These are phyloP conservation scores for Lateolabrax maculatus DNA, from an alignment of 2,797 vertebrate genomes.

Conservation along the genomic window DNA sequence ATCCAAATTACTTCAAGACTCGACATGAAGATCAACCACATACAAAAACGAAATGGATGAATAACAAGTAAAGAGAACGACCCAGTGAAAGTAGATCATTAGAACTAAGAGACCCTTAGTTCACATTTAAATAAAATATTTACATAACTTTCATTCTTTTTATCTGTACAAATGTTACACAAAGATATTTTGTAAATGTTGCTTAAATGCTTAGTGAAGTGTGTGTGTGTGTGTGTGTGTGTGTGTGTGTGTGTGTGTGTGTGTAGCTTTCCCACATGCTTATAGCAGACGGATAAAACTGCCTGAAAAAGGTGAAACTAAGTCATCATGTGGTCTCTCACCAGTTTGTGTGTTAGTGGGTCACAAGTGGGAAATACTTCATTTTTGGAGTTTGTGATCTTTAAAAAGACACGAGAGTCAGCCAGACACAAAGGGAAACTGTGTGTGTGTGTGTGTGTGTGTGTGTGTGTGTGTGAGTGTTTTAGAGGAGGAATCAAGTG, in stretches of 20 bases:
- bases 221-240: too few species aligned
- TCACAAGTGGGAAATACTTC: not conserved
- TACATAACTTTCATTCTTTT: not conserved
- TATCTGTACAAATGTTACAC: not conserved
- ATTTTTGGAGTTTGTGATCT: not conserved
- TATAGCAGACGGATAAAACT: not conserved
- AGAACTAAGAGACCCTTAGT: not conserved
- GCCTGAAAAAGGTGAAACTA: not conserved
- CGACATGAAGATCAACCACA: not conserved
- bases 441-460: not conserved
- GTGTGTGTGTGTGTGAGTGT: not conserved
- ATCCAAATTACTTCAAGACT: not conserved
- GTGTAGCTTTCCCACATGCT: not conserved
- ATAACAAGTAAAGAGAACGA: not conserved
- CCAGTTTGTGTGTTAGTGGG: conserved; percentile 12
- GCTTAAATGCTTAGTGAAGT: too few species aligned
- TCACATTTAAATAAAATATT: not conserved
- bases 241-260: too few species aligned
- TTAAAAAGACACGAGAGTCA: not conserved
- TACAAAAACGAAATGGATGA: not conserved
- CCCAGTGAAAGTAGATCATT: not conserved
- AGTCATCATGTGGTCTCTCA: not conserved
- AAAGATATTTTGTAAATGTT: not conserved
- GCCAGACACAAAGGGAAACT: not conserved
- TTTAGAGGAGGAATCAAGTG: not conserved